A percentile compares a stretch with the other conserved stretches of the same genome.
Evolutionary conservation across 2,113 vertebrate species (phyloP).

Genomic region (Zosterops pallidus): DNA sequence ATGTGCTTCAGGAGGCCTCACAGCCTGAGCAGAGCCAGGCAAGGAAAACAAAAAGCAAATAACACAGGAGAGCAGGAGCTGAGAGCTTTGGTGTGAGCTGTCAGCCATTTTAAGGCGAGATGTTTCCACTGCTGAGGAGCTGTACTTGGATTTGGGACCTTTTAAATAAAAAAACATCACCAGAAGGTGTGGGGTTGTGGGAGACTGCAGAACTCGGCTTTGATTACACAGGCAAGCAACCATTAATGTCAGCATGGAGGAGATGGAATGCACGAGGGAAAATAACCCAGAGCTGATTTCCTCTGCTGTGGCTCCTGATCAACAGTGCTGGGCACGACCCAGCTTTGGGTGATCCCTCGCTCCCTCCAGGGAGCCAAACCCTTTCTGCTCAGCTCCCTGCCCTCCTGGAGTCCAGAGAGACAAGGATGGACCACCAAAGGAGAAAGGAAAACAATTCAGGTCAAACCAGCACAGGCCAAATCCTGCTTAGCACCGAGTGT

Average conservation of each 20-base stretch:
- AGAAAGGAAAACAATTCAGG: background rate
- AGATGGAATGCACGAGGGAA: background rate
- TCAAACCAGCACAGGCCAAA: background rate
- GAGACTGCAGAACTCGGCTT: background rate
- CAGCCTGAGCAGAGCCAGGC: background rate
- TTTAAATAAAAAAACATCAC: background rate
- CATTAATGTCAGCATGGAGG: background rate
- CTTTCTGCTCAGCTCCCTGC: background rate
- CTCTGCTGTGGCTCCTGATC: background rate
- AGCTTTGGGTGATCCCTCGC: background rate
- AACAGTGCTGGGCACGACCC: background rate
- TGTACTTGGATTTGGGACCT: background rate
- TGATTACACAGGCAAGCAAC: background rate
- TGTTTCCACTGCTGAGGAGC: background rate
- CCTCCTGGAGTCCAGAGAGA: background rate
- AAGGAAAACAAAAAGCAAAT: background rate
- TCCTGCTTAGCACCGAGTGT: background rate
- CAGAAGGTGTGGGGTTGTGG: slow-evolving; percentile 45
- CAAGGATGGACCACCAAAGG: background rate
- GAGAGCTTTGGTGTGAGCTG: background rate
- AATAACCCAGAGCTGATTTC: background rate
- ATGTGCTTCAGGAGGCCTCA: background rate
- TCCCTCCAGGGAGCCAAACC: background rate
- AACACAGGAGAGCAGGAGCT: background rate
- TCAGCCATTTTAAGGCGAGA: slow-evolving; percentile 48